Percentiles rank a stretch among this genome's conserved stretches.
Conservation (phyloP, 2,888 invertebrate species). For the Buathra laborator region DNA sequence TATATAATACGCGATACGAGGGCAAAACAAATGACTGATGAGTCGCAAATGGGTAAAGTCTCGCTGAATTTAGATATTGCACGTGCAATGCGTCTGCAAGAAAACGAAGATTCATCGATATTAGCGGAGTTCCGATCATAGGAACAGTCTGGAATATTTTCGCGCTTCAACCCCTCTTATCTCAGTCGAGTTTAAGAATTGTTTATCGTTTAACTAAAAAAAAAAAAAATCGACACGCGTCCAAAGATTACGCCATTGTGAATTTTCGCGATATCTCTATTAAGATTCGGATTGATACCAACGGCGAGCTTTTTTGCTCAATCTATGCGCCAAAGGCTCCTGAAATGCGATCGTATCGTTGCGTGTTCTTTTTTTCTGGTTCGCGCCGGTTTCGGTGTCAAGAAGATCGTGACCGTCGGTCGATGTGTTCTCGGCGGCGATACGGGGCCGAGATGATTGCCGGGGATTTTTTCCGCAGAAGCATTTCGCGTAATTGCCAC, state of each 20-base stretch:
- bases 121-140: too few species aligned
- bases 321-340: background rate
- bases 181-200: background rate
- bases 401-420: constrained; percentile 57
- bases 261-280: background rate
- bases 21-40: too few species aligned
- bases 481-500: constrained; percentile 5
- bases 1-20: too few species aligned
- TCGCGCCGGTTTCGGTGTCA: background rate
- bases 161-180: too few species aligned
- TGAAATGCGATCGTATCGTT: constrained; percentile 18
- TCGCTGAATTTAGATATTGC: too few species aligned
- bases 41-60: too few species aligned
- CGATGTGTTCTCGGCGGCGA: constrained; percentile 14
- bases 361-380: background rate
- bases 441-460: constrained; percentile 4
- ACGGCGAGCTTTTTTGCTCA: background rate
- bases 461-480: background rate
- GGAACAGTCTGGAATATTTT: too few species aligned
- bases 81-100: too few species aligned
- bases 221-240: too few species aligned
- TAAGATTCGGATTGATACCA: constrained; percentile 12
- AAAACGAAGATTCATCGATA: too few species aligned
- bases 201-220: background rate
- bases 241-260: background rate